Conservation (phyloP, 2,888 invertebrate species). For the Cephus spinipes region DNA sequence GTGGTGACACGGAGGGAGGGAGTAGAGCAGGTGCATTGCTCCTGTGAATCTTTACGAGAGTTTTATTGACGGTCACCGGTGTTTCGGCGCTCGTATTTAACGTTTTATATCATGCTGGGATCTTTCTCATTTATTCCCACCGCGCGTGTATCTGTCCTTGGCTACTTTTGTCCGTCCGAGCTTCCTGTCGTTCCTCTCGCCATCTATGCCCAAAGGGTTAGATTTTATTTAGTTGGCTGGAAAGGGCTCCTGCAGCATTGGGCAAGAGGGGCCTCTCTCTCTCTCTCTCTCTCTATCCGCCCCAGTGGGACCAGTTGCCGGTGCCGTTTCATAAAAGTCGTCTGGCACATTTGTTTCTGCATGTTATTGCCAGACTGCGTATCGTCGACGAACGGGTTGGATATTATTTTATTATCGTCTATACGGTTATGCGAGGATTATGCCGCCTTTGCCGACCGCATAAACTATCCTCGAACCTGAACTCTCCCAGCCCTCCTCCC, state of each 20-base stretch:
- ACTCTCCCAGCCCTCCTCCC: too few relatives aligned
- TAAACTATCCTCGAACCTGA: background rate
- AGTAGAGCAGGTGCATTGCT: slow-evolving; percentile 58
- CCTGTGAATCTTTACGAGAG: slow-evolving; percentile 60
- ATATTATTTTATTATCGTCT: slow-evolving; percentile 47
- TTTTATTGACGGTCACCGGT: slow-evolving; percentile 65
- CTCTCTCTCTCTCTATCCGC: background rate
- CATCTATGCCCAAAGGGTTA: slow-evolving; percentile 45
- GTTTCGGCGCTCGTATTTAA: slow-evolving; percentile 64
- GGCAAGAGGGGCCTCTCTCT: background rate
- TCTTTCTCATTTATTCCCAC: too few relatives aligned
- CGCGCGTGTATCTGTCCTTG: too few relatives aligned
- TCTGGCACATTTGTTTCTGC: slow-evolving; percentile 65
- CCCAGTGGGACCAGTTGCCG: slow-evolving; percentile 1
- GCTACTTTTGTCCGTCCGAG: background rate
- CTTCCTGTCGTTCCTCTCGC: slow-evolving; percentile 18
- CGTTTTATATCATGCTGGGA: slow-evolving; percentile 53
- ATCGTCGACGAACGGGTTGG: slow-evolving; percentile 36
- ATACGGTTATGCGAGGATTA: slow-evolving; percentile 40
- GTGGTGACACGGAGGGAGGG: too few relatives aligned
- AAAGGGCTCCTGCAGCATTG: slow-evolving; percentile 6
- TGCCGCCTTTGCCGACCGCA: slow-evolving; percentile 21
- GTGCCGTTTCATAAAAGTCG: slow-evolving; percentile 65
- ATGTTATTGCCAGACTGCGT: slow-evolving; percentile 59
- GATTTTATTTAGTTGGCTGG: slow-evolving; percentile 54